Evolutionary conservation across 2,888 invertebrate species (phyloP), one percentile per base, ranked within the genome.

Genomic region (Clunio marinus): DNA sequence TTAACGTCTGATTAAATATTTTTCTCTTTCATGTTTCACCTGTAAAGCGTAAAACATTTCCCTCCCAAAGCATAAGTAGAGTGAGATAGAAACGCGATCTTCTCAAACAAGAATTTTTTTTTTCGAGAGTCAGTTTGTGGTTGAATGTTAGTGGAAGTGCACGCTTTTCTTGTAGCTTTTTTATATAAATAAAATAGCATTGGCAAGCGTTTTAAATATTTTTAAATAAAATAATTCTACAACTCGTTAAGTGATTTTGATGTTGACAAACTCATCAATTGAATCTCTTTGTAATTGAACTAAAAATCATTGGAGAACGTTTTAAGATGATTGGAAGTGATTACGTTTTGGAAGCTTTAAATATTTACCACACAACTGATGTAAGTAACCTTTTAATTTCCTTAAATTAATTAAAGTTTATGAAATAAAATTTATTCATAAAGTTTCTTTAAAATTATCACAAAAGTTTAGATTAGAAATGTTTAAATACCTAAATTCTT

Each of bases 301-400:
- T n/a, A n/a, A n/a, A n/a, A n/a, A n/a, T n/a, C n/a, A n/a, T n/a
- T n/a, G n/a, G n/a, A n/a, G n/a, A n/a, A n/a, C n/a, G n/a, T n/a
- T n/a, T n/a, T n/a, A 84, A 80, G 74, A 90, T 89, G 89, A 87
- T 88, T 72, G 86, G 88, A 66, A 88, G 88, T 75, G 94, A 93
- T 75, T 93, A 92, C 78, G 87, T 90, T 62, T 81, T 95, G 75
- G 94, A 95, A 76, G 82, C 94, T 72, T 87, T 89, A 74, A 93
- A 91, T 78, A 90, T 95, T 69, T 93, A 88, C 75, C 92, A 94
- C 77, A 92, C 91, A 32, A 91, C 92, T 70, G 90, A 91, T 84
- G 91, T 91, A 77, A 81, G 82, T 77, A 1, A 51, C 22, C n/a
- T 35, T 35, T 1, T 35, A 13, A 35, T 2, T 35, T 35, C n/a